Conservation (phyloP, 2,113 vertebrate species). For the Oreocharis arfaki region DNA sequence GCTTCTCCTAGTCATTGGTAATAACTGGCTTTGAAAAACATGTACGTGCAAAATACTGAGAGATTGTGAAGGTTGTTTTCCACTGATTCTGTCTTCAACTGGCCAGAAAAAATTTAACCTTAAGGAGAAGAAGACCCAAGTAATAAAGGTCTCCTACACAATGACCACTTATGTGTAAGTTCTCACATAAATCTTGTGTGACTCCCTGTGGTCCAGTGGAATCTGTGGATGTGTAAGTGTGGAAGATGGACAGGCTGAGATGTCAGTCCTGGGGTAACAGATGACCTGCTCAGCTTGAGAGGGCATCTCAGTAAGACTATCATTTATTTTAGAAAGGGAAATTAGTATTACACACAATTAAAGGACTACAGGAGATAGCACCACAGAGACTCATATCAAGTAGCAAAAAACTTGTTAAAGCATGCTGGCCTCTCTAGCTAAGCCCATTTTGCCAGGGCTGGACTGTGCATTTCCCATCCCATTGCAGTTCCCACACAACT, state of each 20-base stretch:
- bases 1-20: neutral
- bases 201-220: neutral
- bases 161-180: neutral
- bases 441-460: neutral
- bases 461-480: neutral
- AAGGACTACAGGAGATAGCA: neutral
- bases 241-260: neutral
- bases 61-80: neutral
- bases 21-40: neutral
- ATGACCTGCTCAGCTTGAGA: neutral
- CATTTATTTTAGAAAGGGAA: neutral
- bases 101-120: neutral
- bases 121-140: neutral
- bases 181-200: neutral
- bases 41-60: fast-evolving
- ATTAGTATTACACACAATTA: neutral
- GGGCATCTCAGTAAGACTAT: neutral
- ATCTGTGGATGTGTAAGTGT: neutral
- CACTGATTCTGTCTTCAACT: neutral
- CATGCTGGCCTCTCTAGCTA: neutral
- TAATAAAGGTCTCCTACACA: neutral
- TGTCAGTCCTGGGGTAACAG: neutral
- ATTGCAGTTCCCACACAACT: neutral
- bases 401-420: neutral
- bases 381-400: neutral